Evolutionary conservation across 2,797 vertebrate genomes (phyloP).

Genomic region (Gymnoscopelus braueri): DNA sequence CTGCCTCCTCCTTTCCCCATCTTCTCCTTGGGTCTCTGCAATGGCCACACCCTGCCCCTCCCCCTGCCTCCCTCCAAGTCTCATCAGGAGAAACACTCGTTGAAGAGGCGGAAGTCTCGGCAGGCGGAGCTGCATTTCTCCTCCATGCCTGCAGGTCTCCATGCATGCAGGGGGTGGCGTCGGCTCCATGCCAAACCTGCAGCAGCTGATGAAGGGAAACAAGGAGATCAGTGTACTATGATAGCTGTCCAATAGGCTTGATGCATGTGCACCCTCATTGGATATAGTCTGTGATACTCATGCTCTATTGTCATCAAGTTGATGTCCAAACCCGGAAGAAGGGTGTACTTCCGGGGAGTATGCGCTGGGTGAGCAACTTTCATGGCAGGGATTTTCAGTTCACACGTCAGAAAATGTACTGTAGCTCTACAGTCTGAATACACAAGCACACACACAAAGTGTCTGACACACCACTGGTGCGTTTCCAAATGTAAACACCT

Average conservation of each 20-base stretch:
- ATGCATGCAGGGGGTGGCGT: constrained; percentile 55
- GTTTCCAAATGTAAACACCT: too few relatives aligned
- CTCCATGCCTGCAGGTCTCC: constrained; percentile 47
- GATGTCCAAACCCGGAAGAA: too few relatives aligned
- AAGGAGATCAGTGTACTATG: constrained; percentile 85
- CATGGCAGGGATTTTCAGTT: constrained; percentile 77
- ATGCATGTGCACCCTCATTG: too few relatives aligned
- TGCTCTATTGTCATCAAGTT: too few relatives aligned
- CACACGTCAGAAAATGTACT: constrained; percentile 84
- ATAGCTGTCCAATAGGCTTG: too few relatives aligned
- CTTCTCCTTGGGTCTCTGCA: constrained; percentile 80
- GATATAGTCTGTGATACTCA: too few relatives aligned
- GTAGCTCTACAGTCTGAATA: constrained; percentile 91
- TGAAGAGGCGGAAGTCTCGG: constrained; percentile 89
- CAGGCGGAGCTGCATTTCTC: constrained; percentile 78
- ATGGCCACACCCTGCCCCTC: constrained; percentile 79
- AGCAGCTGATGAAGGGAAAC: constrained; percentile 95
- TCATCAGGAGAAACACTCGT: constrained; percentile 91
- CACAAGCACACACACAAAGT: constrained; percentile 4
- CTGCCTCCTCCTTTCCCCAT: constrained; percentile 83
- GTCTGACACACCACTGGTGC: not conserved
- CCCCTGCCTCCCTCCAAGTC: constrained; percentile 80
- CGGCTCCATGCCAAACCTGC: constrained; percentile 88
- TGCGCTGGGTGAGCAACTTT: too few relatives aligned
- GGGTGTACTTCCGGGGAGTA: too few relatives aligned